Evolutionary conservation across 2,888 invertebrate genomes (phyloP).

Genomic region (Cantharis flavilabris): DNA sequence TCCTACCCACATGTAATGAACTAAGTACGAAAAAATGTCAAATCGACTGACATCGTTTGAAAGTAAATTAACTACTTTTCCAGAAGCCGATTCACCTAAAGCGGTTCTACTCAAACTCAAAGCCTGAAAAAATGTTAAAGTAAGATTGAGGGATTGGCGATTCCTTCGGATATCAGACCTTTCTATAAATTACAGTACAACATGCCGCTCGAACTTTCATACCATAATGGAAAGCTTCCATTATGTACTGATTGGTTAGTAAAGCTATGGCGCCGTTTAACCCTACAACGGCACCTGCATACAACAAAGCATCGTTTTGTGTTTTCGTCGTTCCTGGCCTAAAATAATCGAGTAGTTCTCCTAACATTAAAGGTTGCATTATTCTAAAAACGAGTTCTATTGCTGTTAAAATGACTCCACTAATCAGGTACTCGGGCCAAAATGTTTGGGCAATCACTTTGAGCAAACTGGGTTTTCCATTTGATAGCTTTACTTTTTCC

Average conservation of each 20-base stretch:
- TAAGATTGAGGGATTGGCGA: not conserved
- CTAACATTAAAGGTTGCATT: slow-evolving; percentile 69
- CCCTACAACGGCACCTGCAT: slow-evolving; percentile 63
- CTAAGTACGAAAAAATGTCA: slow-evolving; percentile 80
- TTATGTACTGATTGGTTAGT: slow-evolving; percentile 68
- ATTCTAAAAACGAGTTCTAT: slow-evolving; percentile 64
- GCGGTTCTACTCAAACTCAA: slow-evolving; percentile 72
- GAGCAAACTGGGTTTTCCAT: slow-evolving; percentile 66
- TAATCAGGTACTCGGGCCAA: slow-evolving; percentile 66
- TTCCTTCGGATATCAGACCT: slow-evolving; percentile 64
- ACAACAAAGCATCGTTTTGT: slow-evolving; percentile 65
- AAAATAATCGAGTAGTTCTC: slow-evolving; percentile 70
- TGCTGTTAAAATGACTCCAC: slow-evolving; percentile 66
- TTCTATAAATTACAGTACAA: slow-evolving; percentile 83
- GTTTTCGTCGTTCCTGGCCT: slow-evolving; percentile 58
- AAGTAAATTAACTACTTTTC: slow-evolving; percentile 89
- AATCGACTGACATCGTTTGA: slow-evolving; percentile 94
- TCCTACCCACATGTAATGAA: slow-evolving; percentile 87
- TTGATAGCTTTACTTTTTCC: slow-evolving; percentile 60
- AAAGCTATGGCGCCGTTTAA: slow-evolving; percentile 63
- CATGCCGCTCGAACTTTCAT: slow-evolving; percentile 82
- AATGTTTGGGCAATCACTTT: slow-evolving; percentile 70
- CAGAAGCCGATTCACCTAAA: slow-evolving; percentile 75
- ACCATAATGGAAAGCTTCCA: slow-evolving; percentile 74
- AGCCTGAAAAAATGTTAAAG: slow-evolving; percentile 60